Evolutionary conservation across 35 echinoderm and acorn worm species (phyloP), one percentile per base, ranked within the genome.

Genomic region (Patiria miniata): DNA sequence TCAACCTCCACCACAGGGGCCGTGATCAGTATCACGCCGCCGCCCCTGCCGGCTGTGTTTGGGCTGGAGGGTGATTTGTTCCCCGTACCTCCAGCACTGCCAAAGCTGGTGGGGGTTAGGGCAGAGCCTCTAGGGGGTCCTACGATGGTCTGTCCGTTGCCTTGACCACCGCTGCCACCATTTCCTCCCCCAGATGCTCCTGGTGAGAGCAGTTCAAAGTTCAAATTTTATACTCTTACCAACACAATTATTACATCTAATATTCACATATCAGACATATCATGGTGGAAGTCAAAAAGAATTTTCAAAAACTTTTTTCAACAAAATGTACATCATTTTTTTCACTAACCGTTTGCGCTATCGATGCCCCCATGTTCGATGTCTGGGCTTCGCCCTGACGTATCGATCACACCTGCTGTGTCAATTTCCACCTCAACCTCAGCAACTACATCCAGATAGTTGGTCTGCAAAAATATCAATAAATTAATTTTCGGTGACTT

Each of bases 101-200:
- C 94, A 92, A 97, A 97, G 53, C 65, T 80, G 1, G 37, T 30
- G 33, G 94, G 94, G 17, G 87, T 29, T 78, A 89, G 57, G 17
- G 90, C 16, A 23, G 82, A 81, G 2, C 90, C 94, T 52, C 82
- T 47, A 5, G 94, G 86, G 30, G 83, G 90, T 17, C 56, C 90
- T 32, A 85, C 86, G 37, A 89, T 83, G 29, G 61, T 37, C 51
- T 86, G 81, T 30, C 77, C 87, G n/a, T 77, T 80, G 26, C 90
- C 91, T 52, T 76, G 83, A 40, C 94, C 94, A 52, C 94, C 94
- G n/a, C 81, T 97, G 5, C 94, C 94, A 37, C 94, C 94, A 61
- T 93, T 61, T 52, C 94, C 83, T 23, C 86, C 94, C 37, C 94
- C 94, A 80, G 94, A 97, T 42, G 94, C 87, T 51, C 90, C 94